phyloP scores from a whole-genome alignment of 2,113 vertebrate species.

The Anoplopoma fimbria region DNA sequence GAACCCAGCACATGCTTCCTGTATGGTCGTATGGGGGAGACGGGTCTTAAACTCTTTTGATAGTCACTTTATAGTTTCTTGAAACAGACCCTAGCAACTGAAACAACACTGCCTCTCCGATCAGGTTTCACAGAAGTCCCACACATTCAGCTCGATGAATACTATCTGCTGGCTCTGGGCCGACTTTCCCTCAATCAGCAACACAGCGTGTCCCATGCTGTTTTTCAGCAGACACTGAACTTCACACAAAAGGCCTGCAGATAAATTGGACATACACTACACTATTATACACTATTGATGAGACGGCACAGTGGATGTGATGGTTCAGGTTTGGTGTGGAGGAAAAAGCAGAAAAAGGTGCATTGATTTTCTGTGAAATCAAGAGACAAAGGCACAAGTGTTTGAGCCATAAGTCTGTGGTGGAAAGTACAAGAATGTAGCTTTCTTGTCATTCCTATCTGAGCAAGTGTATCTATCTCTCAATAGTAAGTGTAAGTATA shows the following conservation, averaged over 20 bases:
- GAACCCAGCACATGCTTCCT: constrained; percentile 44
- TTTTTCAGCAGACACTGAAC: constrained; percentile 9
- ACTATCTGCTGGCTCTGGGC: constrained; percentile 46
- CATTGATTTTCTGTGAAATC: neutral
- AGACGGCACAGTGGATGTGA: neutral
- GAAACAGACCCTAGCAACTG: constrained; percentile 29
- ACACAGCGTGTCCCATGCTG: constrained; percentile 13
- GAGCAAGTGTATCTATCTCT: neutral
- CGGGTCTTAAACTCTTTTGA: neutral
- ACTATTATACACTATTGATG: neutral
- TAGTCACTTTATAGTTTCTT: constrained; percentile 19
- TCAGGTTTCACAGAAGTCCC: constrained; percentile 46
- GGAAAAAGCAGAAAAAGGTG: neutral
- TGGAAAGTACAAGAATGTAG: neutral
- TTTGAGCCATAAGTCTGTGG: neutral
- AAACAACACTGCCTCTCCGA: neutral
- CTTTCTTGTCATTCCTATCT: neutral
- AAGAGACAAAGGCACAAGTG: neutral
- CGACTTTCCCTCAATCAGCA: constrained; percentile 8
- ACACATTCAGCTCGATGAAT: constrained; percentile 25
- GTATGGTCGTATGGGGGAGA: neutral
- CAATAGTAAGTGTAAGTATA: neutral
- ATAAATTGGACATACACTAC: neutral
- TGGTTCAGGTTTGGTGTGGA: neutral
- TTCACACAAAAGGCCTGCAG: constrained; percentile 2